Evolutionary conservation across 2,888 invertebrate species (phyloP), one percentile per base, ranked within the genome.

Genomic region (Ephialtes manifestator): DNA sequence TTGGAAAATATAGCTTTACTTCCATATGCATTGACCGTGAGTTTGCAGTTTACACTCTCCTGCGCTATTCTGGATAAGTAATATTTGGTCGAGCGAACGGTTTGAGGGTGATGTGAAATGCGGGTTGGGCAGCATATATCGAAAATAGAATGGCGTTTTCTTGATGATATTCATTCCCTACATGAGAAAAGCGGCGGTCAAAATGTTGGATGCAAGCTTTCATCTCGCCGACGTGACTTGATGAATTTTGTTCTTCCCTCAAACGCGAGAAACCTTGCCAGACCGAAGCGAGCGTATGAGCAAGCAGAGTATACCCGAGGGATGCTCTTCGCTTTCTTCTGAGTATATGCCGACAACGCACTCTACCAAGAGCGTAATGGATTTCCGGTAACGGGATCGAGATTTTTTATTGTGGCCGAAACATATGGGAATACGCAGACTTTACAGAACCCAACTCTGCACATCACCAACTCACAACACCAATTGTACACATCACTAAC

Each of bases 221-320:
- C 87, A 87, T 87, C 81, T 78, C 87, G 39, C 77, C 81, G 85
- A 88, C 86, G 86, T 81, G 71, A 76, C 81, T 88, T 89, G 87
- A 90, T 89, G 86, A 90, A 89, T 88, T 87, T 83, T 70, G 81
- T 79, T 83, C 87, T 85, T 87, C 87, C 85, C 80, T 88, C 84
- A 87, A 85, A 67, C 74, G 55, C 35, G 39, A 39, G 35, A 71
- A 24, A 24, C 24, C 24, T 1, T 24, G 51, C 18, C 71, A 18
- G 53, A 39, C 24, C 20, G n/a, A 70, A 28, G 48, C 28, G 53
- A 71, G 24, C 53, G 24, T 24, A 24, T 2, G 20, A 35, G 71
- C 71, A 20, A 18, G 24, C 43, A 35, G 35, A 35, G 39, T 35
- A 53, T 55, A 11, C 55, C 20, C 39, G 35, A 55, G 39, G 20